These are phyloP conservation scores for Conistra vaccinii DNA, from an alignment of 2,888 invertebrate species.

Conservation along the genomic window DNA sequence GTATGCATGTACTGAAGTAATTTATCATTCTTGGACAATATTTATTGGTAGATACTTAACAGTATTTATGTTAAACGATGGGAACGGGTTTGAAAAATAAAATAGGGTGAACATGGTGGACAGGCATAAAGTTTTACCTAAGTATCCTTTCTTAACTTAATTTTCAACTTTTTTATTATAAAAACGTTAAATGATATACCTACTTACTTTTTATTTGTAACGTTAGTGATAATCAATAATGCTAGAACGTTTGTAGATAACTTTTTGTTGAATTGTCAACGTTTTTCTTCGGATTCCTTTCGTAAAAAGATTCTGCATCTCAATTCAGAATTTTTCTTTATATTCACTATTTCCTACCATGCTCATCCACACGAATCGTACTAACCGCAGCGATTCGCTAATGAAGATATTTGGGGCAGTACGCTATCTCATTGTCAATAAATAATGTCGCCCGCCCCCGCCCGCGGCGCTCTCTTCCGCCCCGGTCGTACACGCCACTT, in stretches of 20 bases:
- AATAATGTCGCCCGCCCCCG: slow-evolving; percentile 77
- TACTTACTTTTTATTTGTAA: background rate
- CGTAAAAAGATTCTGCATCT: background rate
- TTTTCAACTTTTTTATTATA: background rate
- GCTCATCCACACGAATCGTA: slow-evolving; percentile 69
- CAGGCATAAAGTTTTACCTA: background rate
- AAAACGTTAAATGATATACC: background rate
- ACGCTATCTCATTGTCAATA: slow-evolving; percentile 82
- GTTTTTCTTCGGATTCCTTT: background rate
- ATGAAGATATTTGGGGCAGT: slow-evolving; percentile 84
- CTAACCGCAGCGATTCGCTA: slow-evolving; percentile 77
- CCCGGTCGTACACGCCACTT: slow-evolving; percentile 51
- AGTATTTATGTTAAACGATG: slow-evolving; percentile 37
- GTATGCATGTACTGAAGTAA: background rate
- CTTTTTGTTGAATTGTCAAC: background rate
- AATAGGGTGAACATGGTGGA: slow-evolving; percentile 39
- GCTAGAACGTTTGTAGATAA: background rate
- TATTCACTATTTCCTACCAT: background rate
- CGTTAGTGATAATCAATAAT: background rate
- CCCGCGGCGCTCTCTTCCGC: slow-evolving; percentile 71
- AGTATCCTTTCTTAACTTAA: background rate
- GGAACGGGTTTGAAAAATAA: slow-evolving; percentile 6
- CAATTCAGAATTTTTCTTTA: background rate
- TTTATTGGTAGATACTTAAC: slow-evolving; percentile 38
- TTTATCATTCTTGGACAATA: slow-evolving; percentile 38